Evolutionary conservation across 2,797 vertebrate genomes (phyloP).

Genomic region (Chromis chromis): DNA sequence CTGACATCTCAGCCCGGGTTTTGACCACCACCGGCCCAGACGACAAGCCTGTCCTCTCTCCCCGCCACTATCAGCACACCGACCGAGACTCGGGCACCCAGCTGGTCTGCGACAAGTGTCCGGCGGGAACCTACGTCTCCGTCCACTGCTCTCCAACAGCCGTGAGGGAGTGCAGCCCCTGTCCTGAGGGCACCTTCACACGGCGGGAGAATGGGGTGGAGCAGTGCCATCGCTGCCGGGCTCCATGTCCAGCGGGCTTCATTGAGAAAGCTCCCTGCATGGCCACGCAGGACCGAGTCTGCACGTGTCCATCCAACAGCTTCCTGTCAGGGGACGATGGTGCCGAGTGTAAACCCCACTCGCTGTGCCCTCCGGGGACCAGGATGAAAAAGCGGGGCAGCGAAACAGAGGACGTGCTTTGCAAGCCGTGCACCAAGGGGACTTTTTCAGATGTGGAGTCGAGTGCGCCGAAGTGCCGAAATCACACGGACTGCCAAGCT

Average conservation of each 20-base stretch:
- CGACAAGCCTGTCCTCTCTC: constrained; percentile 72
- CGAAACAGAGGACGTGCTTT: constrained; percentile 89
- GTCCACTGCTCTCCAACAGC: constrained; percentile 88
- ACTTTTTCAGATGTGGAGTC: constrained; percentile 92
- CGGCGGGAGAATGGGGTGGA: constrained; percentile 92
- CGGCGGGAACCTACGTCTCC: constrained; percentile 93
- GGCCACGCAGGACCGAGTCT: constrained; percentile 90
- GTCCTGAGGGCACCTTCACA: constrained; percentile 89
- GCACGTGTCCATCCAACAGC: constrained; percentile 88
- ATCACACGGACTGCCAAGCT: constrained; percentile 89
- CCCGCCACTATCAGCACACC: constrained; percentile 88
- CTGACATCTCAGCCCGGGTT: constrained; percentile 79
- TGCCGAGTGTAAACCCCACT: constrained; percentile 85
- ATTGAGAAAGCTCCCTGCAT: constrained; percentile 89
- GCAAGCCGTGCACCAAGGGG: constrained; percentile 89
- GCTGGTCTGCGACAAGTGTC: constrained; percentile 94
- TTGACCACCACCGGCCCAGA: constrained; percentile 81
- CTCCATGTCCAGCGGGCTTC: constrained; percentile 85
- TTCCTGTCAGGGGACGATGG: constrained; percentile 69
- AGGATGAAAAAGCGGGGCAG: constrained; percentile 91
- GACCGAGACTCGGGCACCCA: constrained; percentile 86
- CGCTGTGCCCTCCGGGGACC: constrained; percentile 88
- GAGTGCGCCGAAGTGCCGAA: constrained; percentile 86
- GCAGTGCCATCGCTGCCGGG: constrained; percentile 90
- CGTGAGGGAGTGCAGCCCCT: constrained; percentile 91